phyloP scores from a whole-genome alignment of 2,113 vertebrate genomes.

The Phyllostomus hastatus region DNA sequence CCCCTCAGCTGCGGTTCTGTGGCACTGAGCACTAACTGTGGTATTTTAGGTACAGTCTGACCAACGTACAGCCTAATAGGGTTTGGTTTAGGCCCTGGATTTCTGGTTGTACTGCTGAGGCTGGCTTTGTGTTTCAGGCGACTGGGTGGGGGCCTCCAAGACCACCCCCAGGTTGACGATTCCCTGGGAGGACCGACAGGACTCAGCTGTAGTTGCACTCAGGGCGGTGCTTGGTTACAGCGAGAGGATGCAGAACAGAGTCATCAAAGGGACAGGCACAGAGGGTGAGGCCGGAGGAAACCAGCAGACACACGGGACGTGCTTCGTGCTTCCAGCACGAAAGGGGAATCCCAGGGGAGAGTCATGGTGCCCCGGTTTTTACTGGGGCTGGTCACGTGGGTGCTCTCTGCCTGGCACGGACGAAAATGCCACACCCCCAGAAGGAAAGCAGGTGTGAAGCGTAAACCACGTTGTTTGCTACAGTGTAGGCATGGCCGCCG shows the following conservation, averaged over 20 bases:
- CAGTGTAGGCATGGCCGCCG: neutral
- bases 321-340: neutral
- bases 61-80: neutral
- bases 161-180: neutral
- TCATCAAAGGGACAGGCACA: neutral
- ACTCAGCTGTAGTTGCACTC: neutral
- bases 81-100: neutral
- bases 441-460: neutral
- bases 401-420: neutral
- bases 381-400: neutral
- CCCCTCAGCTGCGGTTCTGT: neutral
- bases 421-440: neutral
- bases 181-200: neutral
- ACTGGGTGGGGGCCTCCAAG: neutral
- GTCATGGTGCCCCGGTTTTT: neutral
- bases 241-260: neutral
- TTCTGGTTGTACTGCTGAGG: neutral
- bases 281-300: neutral
- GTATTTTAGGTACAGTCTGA: neutral
- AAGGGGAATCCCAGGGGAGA: neutral
- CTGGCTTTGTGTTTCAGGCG: neutral
- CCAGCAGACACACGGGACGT: neutral
- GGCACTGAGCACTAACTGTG: neutral
- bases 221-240: neutral
- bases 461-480: neutral